These are phyloP conservation scores for Corythornis vintsioides DNA, from an alignment of 2,113 vertebrate species.

Conservation along the genomic window DNA sequence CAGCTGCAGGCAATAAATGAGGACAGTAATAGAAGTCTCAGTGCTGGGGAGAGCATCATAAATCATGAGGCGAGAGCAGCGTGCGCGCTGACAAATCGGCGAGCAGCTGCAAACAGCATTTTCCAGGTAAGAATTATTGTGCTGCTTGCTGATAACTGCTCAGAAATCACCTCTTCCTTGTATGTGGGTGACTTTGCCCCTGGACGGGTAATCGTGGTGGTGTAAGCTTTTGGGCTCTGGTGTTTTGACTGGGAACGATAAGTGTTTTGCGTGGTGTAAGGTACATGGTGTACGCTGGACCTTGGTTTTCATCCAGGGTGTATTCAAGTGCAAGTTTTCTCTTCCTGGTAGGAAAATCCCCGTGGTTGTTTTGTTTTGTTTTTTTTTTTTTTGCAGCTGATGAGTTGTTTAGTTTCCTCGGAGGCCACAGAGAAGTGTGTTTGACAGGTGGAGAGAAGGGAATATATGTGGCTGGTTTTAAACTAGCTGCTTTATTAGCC, in stretches of 20 bases:
- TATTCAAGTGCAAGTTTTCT: neutral
- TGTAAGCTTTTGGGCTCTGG: neutral
- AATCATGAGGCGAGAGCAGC: constrained; percentile 66
- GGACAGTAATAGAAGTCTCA: constrained; percentile 72
- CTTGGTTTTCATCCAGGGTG: constrained; percentile 22
- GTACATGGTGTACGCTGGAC: neutral
- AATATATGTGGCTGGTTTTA: neutral
- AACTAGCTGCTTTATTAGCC: neutral
- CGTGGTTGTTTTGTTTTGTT: neutral
- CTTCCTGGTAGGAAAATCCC: neutral
- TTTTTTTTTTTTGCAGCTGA: neutral
- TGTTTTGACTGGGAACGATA: neutral
- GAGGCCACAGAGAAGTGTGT: neutral
- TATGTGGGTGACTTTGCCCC: neutral
- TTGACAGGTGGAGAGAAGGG: neutral
- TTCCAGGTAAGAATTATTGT: constrained; percentile 75
- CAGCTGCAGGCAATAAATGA: constrained; percentile 80
- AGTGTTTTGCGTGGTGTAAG: neutral
- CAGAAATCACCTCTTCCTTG: constrained; percentile 67
- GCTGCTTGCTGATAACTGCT: constrained; percentile 71
- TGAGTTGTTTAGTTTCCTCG: constrained; percentile 17
- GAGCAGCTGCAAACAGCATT: constrained; percentile 71
- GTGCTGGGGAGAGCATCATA: constrained; percentile 67
- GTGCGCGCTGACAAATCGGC: constrained; percentile 63
- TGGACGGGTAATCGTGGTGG: neutral